Percentiles rank a stretch among this genome's conserved stretches.
Evolutionary conservation across 2,888 invertebrate genomes (phyloP).

Genomic region (Torymus aiolomorphi): DNA sequence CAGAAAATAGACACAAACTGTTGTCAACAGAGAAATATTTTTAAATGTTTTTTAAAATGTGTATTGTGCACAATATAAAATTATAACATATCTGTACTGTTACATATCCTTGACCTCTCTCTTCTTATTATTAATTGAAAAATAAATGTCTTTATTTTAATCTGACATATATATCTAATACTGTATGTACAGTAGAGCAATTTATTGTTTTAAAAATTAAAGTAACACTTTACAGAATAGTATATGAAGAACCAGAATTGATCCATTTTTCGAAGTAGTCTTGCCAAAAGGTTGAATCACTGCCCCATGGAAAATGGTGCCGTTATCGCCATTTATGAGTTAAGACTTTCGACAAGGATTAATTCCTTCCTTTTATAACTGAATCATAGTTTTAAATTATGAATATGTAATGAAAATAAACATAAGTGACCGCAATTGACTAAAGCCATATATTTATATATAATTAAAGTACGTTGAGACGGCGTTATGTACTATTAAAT

Average conservation of each 20-base stretch:
- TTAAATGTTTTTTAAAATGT: too few species aligned
- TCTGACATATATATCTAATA: conserved; percentile 19
- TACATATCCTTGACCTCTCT: too few species aligned
- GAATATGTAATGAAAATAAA: conserved; percentile 12
- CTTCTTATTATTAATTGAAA: too few species aligned
- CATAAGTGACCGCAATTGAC: conserved; percentile 17
- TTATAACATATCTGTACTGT: too few species aligned
- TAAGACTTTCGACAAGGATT: neutral
- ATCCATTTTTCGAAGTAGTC: neutral
- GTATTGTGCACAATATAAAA: too few species aligned
- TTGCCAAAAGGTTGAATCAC: conserved; percentile 5
- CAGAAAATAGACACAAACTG: too few species aligned
- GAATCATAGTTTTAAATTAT: neutral
- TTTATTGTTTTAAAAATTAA: conserved; percentile 4
- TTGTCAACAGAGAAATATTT: too few species aligned
- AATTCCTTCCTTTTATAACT: neutral
- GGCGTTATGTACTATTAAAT: neutral
- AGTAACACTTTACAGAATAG: neutral
- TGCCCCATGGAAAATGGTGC: neutral
- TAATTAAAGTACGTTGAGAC: conserved; percentile 19
- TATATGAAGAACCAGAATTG: too few species aligned
- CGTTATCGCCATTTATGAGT: too few species aligned
- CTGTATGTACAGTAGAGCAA: neutral
- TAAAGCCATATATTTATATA: conserved; percentile 42
- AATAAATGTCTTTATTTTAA: too few species aligned